These are phyloP conservation scores for Holacanthus passer DNA, from an alignment of 2,113 vertebrate species.

Conservation along the genomic window DNA sequence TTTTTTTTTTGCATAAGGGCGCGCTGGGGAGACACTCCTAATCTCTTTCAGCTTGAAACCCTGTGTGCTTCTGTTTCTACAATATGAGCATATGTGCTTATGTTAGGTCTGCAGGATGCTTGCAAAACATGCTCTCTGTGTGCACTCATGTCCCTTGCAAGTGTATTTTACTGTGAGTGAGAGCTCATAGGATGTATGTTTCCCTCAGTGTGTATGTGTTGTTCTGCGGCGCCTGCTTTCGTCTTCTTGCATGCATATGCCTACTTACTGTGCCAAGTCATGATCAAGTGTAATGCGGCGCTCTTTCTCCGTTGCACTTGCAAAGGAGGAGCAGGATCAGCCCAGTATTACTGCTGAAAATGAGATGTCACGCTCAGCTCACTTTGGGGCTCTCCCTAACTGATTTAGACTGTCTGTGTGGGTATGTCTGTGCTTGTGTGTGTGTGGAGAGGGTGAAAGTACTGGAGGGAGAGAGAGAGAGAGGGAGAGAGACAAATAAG, in stretches of 20 bases:
- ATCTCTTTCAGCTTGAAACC: conserved; percentile 11
- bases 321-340: conserved; percentile 41
- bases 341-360: conserved; percentile 56
- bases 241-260: not conserved
- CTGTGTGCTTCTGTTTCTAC: not conserved
- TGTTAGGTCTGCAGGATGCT: conserved; percentile 34
- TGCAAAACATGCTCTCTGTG: conserved; percentile 3
- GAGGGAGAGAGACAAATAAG: not conserved
- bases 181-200: conserved; percentile 2
- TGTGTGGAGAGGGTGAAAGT: conserved; percentile 26
- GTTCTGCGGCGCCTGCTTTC: not conserved
- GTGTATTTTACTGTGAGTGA: not conserved
- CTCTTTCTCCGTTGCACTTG: conserved; percentile 30
- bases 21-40: conserved; percentile 16
- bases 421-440: conserved; percentile 15
- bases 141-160: conserved; percentile 4
- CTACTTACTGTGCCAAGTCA: conserved; percentile 8
- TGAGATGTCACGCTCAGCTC: conserved; percentile 56
- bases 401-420: conserved; percentile 50
- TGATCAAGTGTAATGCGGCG: conserved; percentile 17
- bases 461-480: conserved; percentile 21
- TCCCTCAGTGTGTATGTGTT: not conserved
- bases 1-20: not conserved
- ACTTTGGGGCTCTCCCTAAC: conserved; percentile 46
- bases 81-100: conserved; percentile 7